Conservation (phyloP, 2,113 vertebrate species). For the Callipepla californica region DNA sequence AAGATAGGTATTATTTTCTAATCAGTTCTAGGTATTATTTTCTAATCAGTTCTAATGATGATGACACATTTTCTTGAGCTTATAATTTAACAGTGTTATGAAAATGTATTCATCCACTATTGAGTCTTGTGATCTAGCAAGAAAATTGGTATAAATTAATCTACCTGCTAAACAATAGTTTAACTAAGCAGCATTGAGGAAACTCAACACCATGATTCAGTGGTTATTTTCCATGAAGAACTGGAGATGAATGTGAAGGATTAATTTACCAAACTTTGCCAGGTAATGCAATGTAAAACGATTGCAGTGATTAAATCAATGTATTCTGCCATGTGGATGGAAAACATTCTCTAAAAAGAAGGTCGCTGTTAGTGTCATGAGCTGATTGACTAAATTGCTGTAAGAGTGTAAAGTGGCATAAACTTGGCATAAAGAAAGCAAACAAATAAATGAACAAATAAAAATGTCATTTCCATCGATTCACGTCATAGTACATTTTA, state of each 20-base stretch:
- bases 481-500: not conserved
- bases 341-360: not conserved
- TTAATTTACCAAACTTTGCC: not conserved
- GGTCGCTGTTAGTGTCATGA: not conserved
- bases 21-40: not conserved
- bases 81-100: not conserved
- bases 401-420: not conserved
- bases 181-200: not conserved
- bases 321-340: not conserved
- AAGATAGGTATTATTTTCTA: not conserved
- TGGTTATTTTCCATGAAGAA: not conserved
- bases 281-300: not conserved
- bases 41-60: constrained; percentile 22
- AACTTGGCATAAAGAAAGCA: not conserved
- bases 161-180: constrained; percentile 28
- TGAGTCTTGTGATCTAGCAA: not conserved
- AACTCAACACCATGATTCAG: not conserved
- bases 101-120: constrained; percentile 24
- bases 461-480: not conserved
- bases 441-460: not conserved
- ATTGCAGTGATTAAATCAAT: constrained; percentile 10
- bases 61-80: not conserved
- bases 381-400: not conserved
- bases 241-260: not conserved
- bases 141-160: constrained; percentile 26